Percentiles rank a stretch among this genome's conserved stretches.
These are phyloP conservation scores for Gastracanthus pulcherrimus DNA, from an alignment of 2,888 invertebrate genomes.

Conservation along the genomic window DNA sequence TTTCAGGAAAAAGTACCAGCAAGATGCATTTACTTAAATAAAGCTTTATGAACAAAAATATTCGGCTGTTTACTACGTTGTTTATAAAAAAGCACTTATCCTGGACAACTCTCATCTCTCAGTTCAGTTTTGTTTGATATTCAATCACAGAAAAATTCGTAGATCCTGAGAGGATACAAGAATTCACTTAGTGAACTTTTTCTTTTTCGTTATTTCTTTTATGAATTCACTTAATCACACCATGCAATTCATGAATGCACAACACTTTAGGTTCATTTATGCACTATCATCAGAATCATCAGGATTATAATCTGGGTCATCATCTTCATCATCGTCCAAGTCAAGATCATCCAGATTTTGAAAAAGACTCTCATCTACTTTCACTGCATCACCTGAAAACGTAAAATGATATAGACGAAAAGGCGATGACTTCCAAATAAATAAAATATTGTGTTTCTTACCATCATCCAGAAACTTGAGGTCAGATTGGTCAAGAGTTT, in stretches of 20 bases:
- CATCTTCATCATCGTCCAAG: conserved; percentile 83
- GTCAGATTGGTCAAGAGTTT: conserved; percentile 96
- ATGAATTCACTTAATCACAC: conserved; percentile 22
- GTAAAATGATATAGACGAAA: conserved; percentile 5
- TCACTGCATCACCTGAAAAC: conserved; percentile 86
- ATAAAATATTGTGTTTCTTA: conserved; percentile 66
- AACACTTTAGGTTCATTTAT: conserved; percentile 60
- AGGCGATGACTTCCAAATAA: conserved; percentile 14
- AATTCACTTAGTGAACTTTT: conserved; percentile 18
- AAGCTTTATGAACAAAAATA: conserved; percentile 69
- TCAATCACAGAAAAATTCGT: conserved; percentile 37
- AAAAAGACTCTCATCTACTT: conserved; percentile 95
- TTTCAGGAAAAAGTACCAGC: conserved; percentile 56
- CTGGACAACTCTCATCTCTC: conserved; percentile 24
- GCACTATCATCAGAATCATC: conserved; percentile 72
- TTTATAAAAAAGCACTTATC: conserved; percentile 50
- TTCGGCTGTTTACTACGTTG: conserved; percentile 57
- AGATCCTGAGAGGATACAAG: conserved; percentile 8
- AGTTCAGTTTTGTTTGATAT: conserved; percentile 43
- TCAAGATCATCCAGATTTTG: conserved; percentile 93
- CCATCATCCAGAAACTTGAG: conserved; percentile 96
- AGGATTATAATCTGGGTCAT: conserved; percentile 82
- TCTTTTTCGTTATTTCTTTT: conserved; percentile 11
- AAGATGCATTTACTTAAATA: conserved; percentile 67
- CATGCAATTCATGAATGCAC: conserved; percentile 9